Evolutionary conservation across 2,888 invertebrate genomes (phyloP).

Genomic region (Malthinus seriepunctatus): DNA sequence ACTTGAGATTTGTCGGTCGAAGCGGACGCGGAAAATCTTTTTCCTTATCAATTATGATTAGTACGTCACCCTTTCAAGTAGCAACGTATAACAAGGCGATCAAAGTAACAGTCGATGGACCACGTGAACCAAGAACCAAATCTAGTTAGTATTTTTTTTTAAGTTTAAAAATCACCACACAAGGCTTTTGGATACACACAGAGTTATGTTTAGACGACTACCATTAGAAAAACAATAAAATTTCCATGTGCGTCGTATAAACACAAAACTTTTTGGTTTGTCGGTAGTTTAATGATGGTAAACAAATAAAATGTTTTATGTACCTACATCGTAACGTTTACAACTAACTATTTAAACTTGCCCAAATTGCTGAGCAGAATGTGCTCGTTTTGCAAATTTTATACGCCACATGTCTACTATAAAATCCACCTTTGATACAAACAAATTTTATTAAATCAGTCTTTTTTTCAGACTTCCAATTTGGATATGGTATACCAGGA

Average conservation of each 20-base stretch:
- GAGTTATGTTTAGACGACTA: constrained; percentile 40
- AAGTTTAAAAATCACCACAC: constrained; percentile 26
- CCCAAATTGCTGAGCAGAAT: neutral
- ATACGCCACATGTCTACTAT: constrained; percentile 21
- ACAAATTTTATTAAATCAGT: constrained; percentile 17
- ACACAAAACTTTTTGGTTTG: constrained; percentile 46
- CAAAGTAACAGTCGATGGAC: constrained; percentile 99
- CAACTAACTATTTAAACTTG: constrained; percentile 13
- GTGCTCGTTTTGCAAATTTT: constrained; percentile 21
- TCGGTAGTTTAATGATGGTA: constrained; percentile 43
- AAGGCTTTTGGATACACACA: constrained; percentile 14
- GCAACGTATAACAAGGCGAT: constrained; percentile 96
- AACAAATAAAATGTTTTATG: constrained; percentile 30
- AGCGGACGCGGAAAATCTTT: constrained; percentile 97
- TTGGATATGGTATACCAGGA: constrained; percentile 67
- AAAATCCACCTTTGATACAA: constrained; percentile 4
- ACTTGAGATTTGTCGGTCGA: constrained; percentile 95
- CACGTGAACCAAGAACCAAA: constrained; percentile 95
- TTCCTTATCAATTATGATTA: constrained; percentile 91
- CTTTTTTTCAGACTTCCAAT: constrained; percentile 71
- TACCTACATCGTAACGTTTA: constrained; percentile 20
- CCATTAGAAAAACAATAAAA: constrained; percentile 32
- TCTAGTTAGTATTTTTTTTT: constrained; percentile 77
- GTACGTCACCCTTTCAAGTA: constrained; percentile 77
- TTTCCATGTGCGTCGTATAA: constrained; percentile 44